Evolutionary conservation across 2,888 invertebrate genomes (phyloP), one percentile per base, ranked within the genome.

Genomic region (Rhogogaster chlorosoma): DNA sequence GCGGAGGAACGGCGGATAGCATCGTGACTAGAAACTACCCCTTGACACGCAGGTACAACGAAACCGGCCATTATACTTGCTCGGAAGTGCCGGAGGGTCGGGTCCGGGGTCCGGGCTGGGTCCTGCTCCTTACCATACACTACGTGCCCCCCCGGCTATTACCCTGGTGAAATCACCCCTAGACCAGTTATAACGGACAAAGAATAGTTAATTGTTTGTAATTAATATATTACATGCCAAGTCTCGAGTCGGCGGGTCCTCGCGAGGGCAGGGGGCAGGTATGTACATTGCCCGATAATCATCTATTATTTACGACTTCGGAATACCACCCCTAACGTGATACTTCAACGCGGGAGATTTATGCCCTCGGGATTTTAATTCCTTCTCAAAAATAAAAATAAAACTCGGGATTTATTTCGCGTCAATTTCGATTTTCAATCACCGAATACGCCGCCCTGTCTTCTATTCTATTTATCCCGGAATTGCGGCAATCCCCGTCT

Each of bases 211-310:
- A 92, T 92, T 92, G 91, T 91, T 92, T 91, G 89, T 91, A 91
- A 92, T 92, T 92, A 92, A 92, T 92, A 91, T 91, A 91, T 92
- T 91, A 92, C 91, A 90, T 88, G 90, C 86, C 87, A 89, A 89
- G 90, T 88, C 89, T 87, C 86, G 88, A 89, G 89, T 89, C 88
- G 75, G 6, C 32, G 32, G 87, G 86, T 87, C 89, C 87, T 87
- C 87, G 87, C 85, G 5, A 5, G 49, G 49, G 18, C 0, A 1
- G n/a, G n/a, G 53, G 18, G 53, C n/a, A n/a, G 18, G 6, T 53
- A 53, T n/a, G n/a, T 88, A 88, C 89, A 89, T 90, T 90, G 89
- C 86, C 85, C 87, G 91, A 91, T 92, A 91, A 88, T 86, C 88
- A 91, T 91, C 91, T 89, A 86, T 89, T 90, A 90, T 90, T 91